Percentiles rank a stretch among this genome's conserved stretches.
phyloP scores from a whole-genome alignment of 2,888 invertebrate genomes.

The Heliconius cydno region DNA sequence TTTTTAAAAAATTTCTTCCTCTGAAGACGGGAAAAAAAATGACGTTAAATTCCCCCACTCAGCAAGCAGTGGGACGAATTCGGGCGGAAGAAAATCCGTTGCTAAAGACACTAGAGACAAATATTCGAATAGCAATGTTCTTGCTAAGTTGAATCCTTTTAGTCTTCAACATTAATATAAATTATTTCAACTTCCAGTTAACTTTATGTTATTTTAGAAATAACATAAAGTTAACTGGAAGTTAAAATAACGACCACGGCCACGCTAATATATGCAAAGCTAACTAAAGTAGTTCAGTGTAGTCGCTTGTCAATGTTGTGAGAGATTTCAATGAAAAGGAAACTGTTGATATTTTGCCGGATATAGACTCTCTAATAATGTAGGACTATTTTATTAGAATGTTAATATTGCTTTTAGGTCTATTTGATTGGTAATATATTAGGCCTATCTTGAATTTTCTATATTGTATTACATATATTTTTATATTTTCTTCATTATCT shows the following conservation, averaged over 20 bases:
- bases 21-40: background rate
- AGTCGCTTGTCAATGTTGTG: constrained; percentile 8
- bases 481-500: no score
- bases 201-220: background rate
- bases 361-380: constrained; percentile 41
- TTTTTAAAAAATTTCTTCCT: background rate
- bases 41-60: no score
- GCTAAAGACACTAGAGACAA: no score
- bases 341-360: constrained; percentile 34
- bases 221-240: no score
- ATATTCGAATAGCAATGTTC: no score
- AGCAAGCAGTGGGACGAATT: no score
- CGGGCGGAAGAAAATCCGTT: no score
- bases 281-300: constrained; percentile 13
- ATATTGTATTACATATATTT: no score
- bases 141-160: no score
- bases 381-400: constrained; percentile 14
- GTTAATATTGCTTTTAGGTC: background rate
- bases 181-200: background rate
- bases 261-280: background rate
- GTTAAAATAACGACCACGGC: no score
- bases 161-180: no score
- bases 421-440: background rate
- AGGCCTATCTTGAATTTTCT: background rate
- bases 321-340: constrained; percentile 35